Percentiles rank a stretch among this genome's conserved stretches.
Conservation (phyloP, 2,113 vertebrate genomes). For the Pipra filicauda region DNA sequence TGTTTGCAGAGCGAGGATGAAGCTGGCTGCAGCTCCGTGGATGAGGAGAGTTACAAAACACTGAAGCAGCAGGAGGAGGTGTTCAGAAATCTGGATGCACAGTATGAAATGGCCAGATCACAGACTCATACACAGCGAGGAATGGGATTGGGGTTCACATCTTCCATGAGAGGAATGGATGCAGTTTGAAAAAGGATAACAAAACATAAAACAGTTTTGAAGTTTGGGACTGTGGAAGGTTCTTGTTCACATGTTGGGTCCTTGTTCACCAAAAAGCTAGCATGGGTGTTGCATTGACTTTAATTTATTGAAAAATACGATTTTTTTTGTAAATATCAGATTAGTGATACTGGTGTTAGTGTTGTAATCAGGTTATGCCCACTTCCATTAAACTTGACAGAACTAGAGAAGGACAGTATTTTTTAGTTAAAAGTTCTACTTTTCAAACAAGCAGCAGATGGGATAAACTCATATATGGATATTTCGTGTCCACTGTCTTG, state of each 20-base stretch:
- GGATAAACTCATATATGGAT: constrained; percentile 76
- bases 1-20: constrained; percentile 86
- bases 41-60: constrained; percentile 91
- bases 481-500: constrained; percentile 81
- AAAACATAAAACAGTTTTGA: neutral
- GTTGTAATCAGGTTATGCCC: constrained; percentile 85
- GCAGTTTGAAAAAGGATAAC: constrained; percentile 76
- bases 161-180: constrained; percentile 94
- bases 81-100: constrained; percentile 95
- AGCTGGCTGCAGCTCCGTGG: constrained; percentile 81
- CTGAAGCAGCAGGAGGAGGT: constrained; percentile 98
- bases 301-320: constrained; percentile 92
- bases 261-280: constrained; percentile 88
- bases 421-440: constrained; percentile 81
- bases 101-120: constrained; percentile 97
- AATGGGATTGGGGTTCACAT: constrained; percentile 98
- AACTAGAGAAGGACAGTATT: constrained; percentile 74
- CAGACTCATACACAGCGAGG: constrained; percentile 97
- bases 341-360: constrained; percentile 86
- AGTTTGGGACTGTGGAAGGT: constrained; percentile 73
- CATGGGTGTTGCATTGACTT: constrained; percentile 94
- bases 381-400: constrained; percentile 82
- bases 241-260: constrained; percentile 79
- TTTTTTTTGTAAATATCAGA: constrained; percentile 89
- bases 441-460: constrained; percentile 76